These are phyloP conservation scores for Leuciscus waleckii DNA, from an alignment of 2,797 vertebrate species.

Conservation along the genomic window DNA sequence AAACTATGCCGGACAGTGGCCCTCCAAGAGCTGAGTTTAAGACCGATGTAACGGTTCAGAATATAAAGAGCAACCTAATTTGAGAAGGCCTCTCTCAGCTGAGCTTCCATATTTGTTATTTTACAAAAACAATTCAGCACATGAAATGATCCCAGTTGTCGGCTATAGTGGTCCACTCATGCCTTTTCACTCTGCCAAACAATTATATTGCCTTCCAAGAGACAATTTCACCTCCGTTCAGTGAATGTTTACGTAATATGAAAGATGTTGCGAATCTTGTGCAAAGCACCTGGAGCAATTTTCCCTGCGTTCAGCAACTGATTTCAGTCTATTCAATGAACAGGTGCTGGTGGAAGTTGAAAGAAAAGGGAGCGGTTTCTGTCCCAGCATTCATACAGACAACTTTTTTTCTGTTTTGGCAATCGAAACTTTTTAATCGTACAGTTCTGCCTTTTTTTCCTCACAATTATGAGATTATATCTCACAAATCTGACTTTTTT, in stretches of 20 bases:
- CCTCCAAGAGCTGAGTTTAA: no score
- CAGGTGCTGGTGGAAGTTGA: constrained; percentile 30
- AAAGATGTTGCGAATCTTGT: constrained; percentile 28
- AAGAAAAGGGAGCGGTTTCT: background rate
- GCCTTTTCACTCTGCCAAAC: constrained; percentile 33
- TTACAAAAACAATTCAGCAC: constrained; percentile 9
- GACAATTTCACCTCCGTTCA: background rate
- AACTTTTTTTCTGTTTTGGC: no score
- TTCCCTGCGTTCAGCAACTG: constrained; percentile 29
- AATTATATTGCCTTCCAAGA: constrained; percentile 20
- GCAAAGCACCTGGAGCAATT: constrained; percentile 36
- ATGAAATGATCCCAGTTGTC: background rate
- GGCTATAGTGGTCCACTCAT: background rate
- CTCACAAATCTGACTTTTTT: no score
- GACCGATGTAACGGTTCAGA: background rate
- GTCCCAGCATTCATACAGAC: background rate
- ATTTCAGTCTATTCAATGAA: constrained; percentile 38
- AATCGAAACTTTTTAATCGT: no score
- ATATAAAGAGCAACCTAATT: background rate
- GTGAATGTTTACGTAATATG: background rate
- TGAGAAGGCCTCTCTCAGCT: background rate
- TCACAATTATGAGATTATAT: no score
- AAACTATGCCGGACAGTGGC: no score
- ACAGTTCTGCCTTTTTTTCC: background rate
- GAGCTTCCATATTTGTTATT: constrained; percentile 12